A percentile compares a stretch with the other conserved stretches of the same genome.
Evolutionary conservation across 2,113 vertebrate genomes (phyloP).

Genomic region (Glaucidium brasilianum): DNA sequence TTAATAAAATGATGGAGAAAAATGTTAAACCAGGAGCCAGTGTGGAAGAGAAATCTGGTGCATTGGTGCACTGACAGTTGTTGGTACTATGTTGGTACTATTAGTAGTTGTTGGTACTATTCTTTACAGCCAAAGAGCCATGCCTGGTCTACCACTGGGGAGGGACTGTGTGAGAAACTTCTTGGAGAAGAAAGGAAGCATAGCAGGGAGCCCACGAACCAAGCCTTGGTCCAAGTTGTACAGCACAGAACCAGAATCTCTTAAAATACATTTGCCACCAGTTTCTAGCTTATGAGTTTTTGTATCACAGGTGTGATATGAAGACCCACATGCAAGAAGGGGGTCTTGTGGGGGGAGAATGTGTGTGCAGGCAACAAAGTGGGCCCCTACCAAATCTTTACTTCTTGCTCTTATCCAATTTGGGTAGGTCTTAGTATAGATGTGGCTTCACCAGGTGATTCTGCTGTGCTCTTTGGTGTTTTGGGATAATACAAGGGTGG

Average conservation of each 20-base stretch:
- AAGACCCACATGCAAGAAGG: neutral
- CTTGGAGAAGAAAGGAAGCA: neutral
- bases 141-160: neutral
- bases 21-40: neutral
- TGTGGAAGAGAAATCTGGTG: neutral
- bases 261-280: neutral
- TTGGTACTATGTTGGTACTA: neutral
- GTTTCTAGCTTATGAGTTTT: neutral
- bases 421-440: fast-evolving
- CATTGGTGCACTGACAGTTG: neutral
- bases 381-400: neutral
- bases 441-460: neutral
- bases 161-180: neutral
- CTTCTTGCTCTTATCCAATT: neutral
- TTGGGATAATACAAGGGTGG: neutral
- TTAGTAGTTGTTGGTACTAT: neutral
- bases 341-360: fast-evolving
- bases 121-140: neutral
- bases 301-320: too few species aligned
- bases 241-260: neutral
- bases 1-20: neutral
- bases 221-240: neutral
- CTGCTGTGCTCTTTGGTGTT: neutral
- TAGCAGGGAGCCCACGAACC: neutral
- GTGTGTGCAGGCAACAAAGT: fast-evolving